phyloP scores from a whole-genome alignment of 2,113 vertebrate genomes.

The Hyperopisus bebe region DNA sequence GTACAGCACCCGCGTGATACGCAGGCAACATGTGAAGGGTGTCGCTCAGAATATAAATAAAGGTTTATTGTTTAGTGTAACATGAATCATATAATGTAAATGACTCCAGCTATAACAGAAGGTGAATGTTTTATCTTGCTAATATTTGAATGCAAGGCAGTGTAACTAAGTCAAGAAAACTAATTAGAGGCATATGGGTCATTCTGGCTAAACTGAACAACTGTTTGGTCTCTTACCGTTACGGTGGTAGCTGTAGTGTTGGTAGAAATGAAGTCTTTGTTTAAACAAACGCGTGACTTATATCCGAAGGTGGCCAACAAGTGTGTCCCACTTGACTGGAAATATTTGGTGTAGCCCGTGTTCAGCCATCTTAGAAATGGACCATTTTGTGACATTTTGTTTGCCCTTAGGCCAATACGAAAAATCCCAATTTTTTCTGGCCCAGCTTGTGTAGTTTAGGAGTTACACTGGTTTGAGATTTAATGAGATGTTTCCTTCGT shows the following conservation, averaged over 20 bases:
- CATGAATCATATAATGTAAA: not conserved
- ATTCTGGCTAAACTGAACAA: not conserved
- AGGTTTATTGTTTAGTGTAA: not conserved
- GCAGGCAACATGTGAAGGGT: not conserved
- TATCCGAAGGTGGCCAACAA: too few species aligned
- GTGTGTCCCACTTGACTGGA: too few species aligned
- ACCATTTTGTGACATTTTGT: not conserved
- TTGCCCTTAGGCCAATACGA: not conserved
- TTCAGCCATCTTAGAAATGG: not conserved
- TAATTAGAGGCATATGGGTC: not conserved
- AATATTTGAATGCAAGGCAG: not conserved
- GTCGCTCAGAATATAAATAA: not conserved
- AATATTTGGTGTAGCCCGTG: not conserved
- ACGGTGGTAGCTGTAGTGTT: too few species aligned
- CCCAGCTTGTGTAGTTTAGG: not conserved
- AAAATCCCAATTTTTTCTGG: not conserved
- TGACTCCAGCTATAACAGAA: not conserved
- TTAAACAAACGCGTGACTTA: too few species aligned
- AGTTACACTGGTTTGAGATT: not conserved
- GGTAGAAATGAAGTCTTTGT: too few species aligned
- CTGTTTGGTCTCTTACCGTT: not conserved
- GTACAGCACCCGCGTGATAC: not conserved
- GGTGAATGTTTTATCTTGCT: not conserved
- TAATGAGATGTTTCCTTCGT: not conserved
- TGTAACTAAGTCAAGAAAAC: not conserved